Base-by-base conservation (phyloP, 2,888 invertebrate genomes). In the Mythimna pallens region DNA sequence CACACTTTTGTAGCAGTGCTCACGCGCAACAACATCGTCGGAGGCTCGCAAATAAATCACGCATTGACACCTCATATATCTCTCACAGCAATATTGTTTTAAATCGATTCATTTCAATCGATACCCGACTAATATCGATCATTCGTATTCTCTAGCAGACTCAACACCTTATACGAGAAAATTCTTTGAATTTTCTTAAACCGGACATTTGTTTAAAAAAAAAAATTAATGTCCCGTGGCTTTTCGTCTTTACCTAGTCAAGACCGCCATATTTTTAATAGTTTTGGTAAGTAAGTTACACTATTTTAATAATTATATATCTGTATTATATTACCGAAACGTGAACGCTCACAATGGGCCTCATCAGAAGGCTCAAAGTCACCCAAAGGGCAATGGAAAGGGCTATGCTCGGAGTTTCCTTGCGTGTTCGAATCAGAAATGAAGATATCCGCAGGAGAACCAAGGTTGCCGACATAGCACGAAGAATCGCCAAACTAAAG, bases 21-120 rank as follows among this genome's bases (percentile, higher is more conserved):
- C 77, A 65, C 14, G 65, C 85, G 67, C 85, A 78, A 30, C 65
- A 58, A 66, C 75, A 78, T 80, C 75, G 75, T 74, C 75, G 71
- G 76, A 84, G 82, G 83, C 88, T 84, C 87, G 86, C 88, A 88
- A 89, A 95, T 95, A 95, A 94, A 95, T 95, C 94, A 94, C 87
- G 73, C 73, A 67, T 83, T 90, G 94, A 93, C 95, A 94, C 92
- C 89, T 92, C 92, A 92, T 95, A 94, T 94, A 94, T 95, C 94
- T 92, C 86, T 74, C 76, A 84, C 76, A 74, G 82, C 87, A 89
- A 93, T 92, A 92, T 92, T 92, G 91, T 91, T 91, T 88, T 88
- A 88, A 84, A 88, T 84, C 85, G 85, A 85, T 83, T 82, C 81
- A 81, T 83, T 88, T 83, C 85, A 86, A 85, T 86, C 84, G 76